These are phyloP conservation scores for Magallana ariakensis DNA, from an alignment of 1,140 invertebrate species.

Conservation along the genomic window DNA sequence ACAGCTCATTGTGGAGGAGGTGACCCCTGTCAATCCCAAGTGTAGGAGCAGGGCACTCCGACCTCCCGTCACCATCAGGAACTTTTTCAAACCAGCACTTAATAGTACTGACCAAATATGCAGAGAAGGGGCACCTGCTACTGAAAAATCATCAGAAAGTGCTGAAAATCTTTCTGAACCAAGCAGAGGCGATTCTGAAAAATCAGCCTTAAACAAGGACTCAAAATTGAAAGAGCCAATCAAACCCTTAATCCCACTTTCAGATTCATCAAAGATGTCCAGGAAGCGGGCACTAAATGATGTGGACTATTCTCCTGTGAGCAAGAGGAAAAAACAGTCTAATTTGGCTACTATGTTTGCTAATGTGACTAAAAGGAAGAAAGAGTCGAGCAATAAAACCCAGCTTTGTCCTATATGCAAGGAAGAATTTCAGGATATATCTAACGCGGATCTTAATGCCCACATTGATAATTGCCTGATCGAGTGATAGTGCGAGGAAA, in stretches of 20 bases:
- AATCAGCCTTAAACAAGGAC: background rate
- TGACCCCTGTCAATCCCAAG: slow-evolving; percentile 67
- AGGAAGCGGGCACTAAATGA: background rate
- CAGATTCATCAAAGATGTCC: slow-evolving; percentile 11
- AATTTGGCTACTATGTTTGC: slow-evolving; percentile 65
- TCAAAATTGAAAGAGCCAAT: background rate
- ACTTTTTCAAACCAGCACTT: slow-evolving; percentile 72
- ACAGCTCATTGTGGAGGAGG: slow-evolving; percentile 58
- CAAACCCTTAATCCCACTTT: background rate
- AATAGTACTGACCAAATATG: background rate
- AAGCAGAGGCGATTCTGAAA: background rate
- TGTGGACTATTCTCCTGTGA: slow-evolving; percentile 13
- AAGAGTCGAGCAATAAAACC: slow-evolving; percentile 39
- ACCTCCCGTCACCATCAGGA: slow-evolving; percentile 74
- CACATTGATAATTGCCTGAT: slow-evolving; percentile 77
- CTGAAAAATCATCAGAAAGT: background rate
- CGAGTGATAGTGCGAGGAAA: slow-evolving; percentile 56
- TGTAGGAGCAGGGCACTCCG: slow-evolving; percentile 66
- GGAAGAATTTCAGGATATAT: slow-evolving; percentile 63
- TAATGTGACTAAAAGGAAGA: slow-evolving; percentile 58
- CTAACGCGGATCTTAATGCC: slow-evolving; percentile 71
- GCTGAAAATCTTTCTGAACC: background rate
- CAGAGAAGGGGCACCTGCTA: background rate
- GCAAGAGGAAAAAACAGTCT: slow-evolving; percentile 62
- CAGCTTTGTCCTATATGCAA: slow-evolving; percentile 71